A percentile compares a stretch with the other conserved stretches of the same genome.
Evolutionary conservation across 2,797 vertebrate species (phyloP).

Genomic region (Coregonus sp.): DNA sequence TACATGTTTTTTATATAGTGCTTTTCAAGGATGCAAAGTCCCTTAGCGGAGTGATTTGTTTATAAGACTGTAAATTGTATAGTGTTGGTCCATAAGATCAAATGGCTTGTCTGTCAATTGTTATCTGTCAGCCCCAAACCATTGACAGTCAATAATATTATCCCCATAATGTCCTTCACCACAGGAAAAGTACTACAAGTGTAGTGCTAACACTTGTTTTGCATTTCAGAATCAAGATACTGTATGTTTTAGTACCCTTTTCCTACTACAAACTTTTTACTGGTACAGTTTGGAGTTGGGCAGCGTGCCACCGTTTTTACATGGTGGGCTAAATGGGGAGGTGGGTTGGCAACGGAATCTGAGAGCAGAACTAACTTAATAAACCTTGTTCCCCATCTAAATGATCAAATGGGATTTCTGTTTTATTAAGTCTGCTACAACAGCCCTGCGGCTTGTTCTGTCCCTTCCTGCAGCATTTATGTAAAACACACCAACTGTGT

Average conservation of each 20-base stretch:
- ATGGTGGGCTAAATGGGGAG: slow-evolving; percentile 27
- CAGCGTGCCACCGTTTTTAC: slow-evolving; percentile 30
- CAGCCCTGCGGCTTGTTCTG: slow-evolving; percentile 63
- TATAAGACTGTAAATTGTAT: too few species aligned
- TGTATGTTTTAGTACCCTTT: not conserved
- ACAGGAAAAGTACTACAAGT: slow-evolving; percentile 44
- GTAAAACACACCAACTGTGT: slow-evolving; percentile 28
- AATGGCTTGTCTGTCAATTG: too few species aligned
- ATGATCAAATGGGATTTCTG: slow-evolving; percentile 59
- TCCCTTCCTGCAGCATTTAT: slow-evolving; percentile 55
- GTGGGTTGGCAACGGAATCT: slow-evolving; percentile 36
- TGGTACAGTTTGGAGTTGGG: slow-evolving; percentile 37
- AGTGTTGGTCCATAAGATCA: too few species aligned
- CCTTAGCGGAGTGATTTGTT: too few species aligned
- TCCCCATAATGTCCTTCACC: not conserved
- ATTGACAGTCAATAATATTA: not conserved
- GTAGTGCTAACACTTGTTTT: slow-evolving; percentile 55
- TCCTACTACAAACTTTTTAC: slow-evolving; percentile 39
- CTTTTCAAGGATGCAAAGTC: too few species aligned
- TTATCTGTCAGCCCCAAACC: too few species aligned
- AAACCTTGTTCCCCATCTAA: slow-evolving; percentile 51
- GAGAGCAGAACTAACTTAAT: slow-evolving; percentile 42
- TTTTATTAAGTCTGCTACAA: slow-evolving; percentile 59
- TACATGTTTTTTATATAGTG: too few species aligned
- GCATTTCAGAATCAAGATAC: slow-evolving; percentile 49